Conservation (phyloP, 1,140 invertebrate species). For the Bombus affinis region DNA sequence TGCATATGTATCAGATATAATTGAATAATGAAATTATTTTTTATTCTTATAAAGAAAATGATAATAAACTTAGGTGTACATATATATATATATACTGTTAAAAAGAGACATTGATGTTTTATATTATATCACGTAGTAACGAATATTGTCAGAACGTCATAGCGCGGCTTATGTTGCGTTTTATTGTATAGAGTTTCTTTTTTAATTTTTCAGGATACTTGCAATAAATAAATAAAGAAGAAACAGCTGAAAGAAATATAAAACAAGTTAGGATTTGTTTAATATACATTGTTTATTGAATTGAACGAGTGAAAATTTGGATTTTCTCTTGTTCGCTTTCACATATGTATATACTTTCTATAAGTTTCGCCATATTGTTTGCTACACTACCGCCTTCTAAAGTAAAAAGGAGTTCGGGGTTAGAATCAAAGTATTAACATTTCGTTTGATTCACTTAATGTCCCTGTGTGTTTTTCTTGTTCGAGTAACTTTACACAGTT, state of each 20-base stretch:
- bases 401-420: constrained; percentile 28
- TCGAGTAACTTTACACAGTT: neutral
- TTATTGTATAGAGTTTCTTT: neutral
- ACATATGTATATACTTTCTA: neutral
- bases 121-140: constrained; percentile 11
- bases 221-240: neutral
- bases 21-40: neutral
- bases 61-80: neutral
- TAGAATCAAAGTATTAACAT: constrained; percentile 21
- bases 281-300: constrained; percentile 1
- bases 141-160: neutral
- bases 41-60: neutral
- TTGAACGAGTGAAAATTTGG: neutral
- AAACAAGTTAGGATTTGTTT: neutral
- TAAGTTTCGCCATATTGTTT: constrained; percentile 45
- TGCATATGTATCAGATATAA: neutral
- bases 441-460: neutral
- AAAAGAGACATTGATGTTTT: neutral
- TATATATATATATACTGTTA: neutral
- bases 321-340: neutral
- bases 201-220: neutral
- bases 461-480: neutral
- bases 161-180: neutral
- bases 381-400: constrained; percentile 39
- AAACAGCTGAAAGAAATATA: neutral